Evolutionary conservation across 2,113 vertebrate genomes (phyloP).

Genomic region (Leucosticte australis): DNA sequence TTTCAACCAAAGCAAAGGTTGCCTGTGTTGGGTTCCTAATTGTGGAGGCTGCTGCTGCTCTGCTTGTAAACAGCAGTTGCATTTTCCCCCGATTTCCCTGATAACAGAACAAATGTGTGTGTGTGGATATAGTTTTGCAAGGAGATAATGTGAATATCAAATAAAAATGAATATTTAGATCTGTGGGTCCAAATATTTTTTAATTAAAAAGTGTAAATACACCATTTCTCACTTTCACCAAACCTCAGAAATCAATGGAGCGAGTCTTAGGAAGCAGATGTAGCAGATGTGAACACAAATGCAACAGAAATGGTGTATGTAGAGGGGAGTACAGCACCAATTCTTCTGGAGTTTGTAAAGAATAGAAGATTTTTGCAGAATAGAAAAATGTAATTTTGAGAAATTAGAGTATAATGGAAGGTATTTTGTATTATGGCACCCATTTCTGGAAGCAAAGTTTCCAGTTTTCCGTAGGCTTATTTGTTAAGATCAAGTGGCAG

Average conservation of each 20-base stretch:
- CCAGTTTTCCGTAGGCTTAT: neutral
- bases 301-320: neutral
- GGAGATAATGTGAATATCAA: neutral
- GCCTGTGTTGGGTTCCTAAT: neutral
- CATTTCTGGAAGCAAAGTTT: neutral
- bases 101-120: neutral
- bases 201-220: neutral
- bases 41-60: neutral
- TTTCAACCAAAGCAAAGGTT: neutral
- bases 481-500: neutral
- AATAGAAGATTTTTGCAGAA: neutral
- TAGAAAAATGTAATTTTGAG: neutral
- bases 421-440: neutral
- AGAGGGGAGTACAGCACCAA: neutral
- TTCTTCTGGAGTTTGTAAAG: neutral
- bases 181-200: neutral
- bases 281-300: neutral
- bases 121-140: neutral
- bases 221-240: neutral
- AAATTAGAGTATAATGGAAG: neutral
- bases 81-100: neutral
- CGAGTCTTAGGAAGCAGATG: neutral
- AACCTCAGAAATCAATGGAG: neutral
- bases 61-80: neutral
- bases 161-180: neutral